Conservation (phyloP, 2,113 vertebrate species). For the Stigmatopora argus region DNA sequence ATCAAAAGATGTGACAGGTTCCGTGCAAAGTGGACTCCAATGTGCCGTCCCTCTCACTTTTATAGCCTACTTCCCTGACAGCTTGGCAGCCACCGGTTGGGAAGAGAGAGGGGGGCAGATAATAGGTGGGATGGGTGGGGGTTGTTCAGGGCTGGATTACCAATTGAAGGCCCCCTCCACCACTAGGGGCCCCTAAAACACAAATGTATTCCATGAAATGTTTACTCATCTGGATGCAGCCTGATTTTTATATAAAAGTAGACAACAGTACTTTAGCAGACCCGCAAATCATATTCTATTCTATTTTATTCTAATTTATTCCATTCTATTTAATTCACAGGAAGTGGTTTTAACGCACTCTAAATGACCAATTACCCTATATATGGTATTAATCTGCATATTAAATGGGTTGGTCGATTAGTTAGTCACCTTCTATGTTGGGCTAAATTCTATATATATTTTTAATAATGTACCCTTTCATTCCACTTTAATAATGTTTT, state of each 20-base stretch:
- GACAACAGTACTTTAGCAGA: background rate
- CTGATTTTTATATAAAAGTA: background rate
- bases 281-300: background rate
- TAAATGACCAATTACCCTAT: too few species aligned
- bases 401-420: too few species aligned
- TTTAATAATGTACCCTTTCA: too few species aligned
- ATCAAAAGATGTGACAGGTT: background rate
- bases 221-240: background rate
- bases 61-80: constrained; percentile 66
- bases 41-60: constrained; percentile 60
- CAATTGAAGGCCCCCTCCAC: background rate
- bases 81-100: constrained; percentile 38
- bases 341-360: too few species aligned
- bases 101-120: constrained; percentile 19
- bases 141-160: constrained; percentile 3
- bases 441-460: too few species aligned
- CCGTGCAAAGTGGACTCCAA: constrained; percentile 25
- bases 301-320: too few species aligned
- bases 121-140: constrained; percentile 33
- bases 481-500: too few species aligned
- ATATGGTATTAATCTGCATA: too few species aligned
- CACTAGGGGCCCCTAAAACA: background rate
- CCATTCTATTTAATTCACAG: too few species aligned
- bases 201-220: background rate
- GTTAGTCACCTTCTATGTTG: too few species aligned